A percentile compares a stretch with the other conserved stretches of the same genome.
Evolutionary conservation across 2,113 vertebrate genomes (phyloP).

Genomic region (Puma concolor): DNA sequence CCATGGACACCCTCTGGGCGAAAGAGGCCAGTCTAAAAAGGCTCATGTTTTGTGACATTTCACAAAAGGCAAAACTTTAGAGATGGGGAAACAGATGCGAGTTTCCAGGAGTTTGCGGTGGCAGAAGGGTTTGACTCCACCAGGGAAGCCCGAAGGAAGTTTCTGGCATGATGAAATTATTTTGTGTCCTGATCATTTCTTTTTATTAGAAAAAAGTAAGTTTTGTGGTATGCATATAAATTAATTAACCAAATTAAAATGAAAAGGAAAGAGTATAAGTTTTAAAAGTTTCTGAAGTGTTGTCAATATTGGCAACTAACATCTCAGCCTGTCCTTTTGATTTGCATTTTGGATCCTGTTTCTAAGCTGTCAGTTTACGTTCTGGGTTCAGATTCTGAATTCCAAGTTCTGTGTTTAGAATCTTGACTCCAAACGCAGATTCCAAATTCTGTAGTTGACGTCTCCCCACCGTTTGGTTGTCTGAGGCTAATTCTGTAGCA

Average conservation of each 20-base stretch:
- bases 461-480: background rate
- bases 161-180: too few species aligned
- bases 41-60: background rate
- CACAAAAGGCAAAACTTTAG: background rate
- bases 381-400: background rate
- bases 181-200: background rate
- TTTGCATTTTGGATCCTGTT: background rate
- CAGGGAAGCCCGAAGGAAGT: background rate
- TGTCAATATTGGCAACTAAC: background rate
- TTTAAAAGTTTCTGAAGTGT: background rate
- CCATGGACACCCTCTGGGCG: background rate
- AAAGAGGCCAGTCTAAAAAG: fast-evolving
- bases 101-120: background rate
- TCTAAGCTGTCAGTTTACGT: background rate
- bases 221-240: background rate
- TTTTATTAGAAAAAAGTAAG: background rate
- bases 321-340: background rate
- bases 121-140: background rate
- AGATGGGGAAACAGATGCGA: background rate
- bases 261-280: background rate
- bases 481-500: background rate
- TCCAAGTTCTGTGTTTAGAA: background rate
- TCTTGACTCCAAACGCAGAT: background rate
- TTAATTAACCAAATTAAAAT: background rate
- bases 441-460: background rate